Evolutionary conservation across 2,888 invertebrate genomes (phyloP).

Genomic region (Baccha elongata): DNA sequence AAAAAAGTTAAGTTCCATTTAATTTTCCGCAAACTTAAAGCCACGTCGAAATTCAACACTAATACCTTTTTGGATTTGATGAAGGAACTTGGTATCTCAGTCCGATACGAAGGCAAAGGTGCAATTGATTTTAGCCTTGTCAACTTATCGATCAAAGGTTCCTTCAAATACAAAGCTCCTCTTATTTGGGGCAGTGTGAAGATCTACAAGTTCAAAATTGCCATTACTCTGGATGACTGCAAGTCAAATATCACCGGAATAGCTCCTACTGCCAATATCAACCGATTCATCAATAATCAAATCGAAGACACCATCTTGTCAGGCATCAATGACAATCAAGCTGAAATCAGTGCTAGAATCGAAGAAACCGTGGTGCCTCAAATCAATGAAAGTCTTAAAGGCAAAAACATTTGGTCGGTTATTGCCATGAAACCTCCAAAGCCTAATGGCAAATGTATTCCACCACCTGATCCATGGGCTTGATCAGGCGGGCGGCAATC

Average conservation of each 20-base stretch:
- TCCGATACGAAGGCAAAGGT: constrained; percentile 78
- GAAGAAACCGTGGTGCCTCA: constrained; percentile 77
- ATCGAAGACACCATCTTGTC: constrained; percentile 76
- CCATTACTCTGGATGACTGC: constrained; percentile 75
- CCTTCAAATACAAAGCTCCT: constrained; percentile 78
- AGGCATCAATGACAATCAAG: constrained; percentile 77
- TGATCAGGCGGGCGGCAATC: constrained; percentile 60
- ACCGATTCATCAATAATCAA: constrained; percentile 76
- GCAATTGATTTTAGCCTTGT: constrained; percentile 76
- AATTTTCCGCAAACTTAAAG: constrained; percentile 56
- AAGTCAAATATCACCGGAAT: constrained; percentile 78
- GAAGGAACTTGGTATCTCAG: constrained; percentile 74
- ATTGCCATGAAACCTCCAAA: constrained; percentile 52
- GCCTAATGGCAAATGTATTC: constrained; percentile 74
- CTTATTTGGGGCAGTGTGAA: constrained; percentile 79
- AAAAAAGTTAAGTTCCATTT: constrained; percentile 72
- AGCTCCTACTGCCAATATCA: constrained; percentile 76
- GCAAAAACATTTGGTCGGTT: constrained; percentile 74
- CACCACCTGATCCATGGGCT: constrained; percentile 79
- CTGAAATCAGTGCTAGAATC: constrained; percentile 76
- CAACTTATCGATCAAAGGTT: constrained; percentile 77
- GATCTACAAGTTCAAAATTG: constrained; percentile 77
- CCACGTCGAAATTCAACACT: constrained; percentile 52
- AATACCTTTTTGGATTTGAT: constrained; percentile 33
- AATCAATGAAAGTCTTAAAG: constrained; percentile 78